phyloP scores from a whole-genome alignment of 2,113 vertebrate species.

The Microtus oregoni region DNA sequence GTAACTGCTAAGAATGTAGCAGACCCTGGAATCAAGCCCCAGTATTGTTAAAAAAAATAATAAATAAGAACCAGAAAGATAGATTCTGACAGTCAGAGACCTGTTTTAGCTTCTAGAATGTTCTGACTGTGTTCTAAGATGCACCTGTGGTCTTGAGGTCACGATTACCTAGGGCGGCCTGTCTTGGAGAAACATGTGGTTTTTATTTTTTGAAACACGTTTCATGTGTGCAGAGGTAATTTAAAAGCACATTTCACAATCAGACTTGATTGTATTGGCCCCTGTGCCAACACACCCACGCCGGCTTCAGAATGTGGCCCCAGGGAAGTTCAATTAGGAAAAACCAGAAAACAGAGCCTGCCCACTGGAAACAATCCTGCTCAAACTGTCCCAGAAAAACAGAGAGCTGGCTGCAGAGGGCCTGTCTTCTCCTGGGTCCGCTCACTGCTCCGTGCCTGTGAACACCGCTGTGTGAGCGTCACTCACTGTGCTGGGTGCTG shows the following conservation, averaged over 20 bases:
- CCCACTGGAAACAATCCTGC: conserved; percentile 36
- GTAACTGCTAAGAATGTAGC: not conserved
- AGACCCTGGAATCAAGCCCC: not conserved
- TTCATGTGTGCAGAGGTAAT: conserved; percentile 50
- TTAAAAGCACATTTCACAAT: conserved; percentile 65
- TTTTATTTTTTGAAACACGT: conserved; percentile 29
- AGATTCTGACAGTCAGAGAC: not conserved
- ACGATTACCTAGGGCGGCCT: not conserved
- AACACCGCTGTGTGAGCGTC: not conserved
- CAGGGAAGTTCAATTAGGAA: conserved; percentile 10
- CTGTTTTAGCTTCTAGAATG: not conserved
- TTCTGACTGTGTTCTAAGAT: not conserved
- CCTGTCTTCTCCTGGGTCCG: not conserved
- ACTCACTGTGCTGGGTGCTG: not conserved
- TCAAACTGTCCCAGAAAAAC: not conserved
- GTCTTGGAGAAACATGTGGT: not conserved
- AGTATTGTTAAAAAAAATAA: not conserved
- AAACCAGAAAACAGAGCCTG: conserved; percentile 54
- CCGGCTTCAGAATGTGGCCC: conserved; percentile 60
- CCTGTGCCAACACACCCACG: conserved; percentile 49
- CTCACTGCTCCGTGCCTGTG: not conserved
- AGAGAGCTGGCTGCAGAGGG: not conserved
- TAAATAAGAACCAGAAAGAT: not conserved
- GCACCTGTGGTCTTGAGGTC: not conserved
- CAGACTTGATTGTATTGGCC: conserved; percentile 31